Percentiles rank a stretch among this genome's conserved stretches.
Evolutionary conservation across 2,888 invertebrate genomes (phyloP).

Genomic region (Eudemis profundana): DNA sequence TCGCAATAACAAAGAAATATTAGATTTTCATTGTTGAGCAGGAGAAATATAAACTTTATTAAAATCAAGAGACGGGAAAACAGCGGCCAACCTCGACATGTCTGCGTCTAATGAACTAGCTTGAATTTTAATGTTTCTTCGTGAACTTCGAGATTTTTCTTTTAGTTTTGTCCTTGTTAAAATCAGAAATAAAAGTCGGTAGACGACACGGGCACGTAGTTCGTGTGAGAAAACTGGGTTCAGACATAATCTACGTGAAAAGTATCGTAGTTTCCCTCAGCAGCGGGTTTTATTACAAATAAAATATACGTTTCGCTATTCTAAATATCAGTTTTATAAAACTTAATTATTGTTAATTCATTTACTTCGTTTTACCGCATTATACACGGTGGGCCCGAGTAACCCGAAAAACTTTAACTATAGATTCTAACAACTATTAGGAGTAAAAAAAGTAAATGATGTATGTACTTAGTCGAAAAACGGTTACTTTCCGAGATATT

Average conservation of each 20-base stretch:
- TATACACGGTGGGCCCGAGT: no score
- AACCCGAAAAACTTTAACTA: no score
- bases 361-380: no score
- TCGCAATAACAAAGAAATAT: conserved; percentile 45
- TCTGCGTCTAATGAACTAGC: conserved; percentile 12
- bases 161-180: not conserved
- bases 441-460: no score
- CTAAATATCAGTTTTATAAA: no score
- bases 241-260: not conserved
- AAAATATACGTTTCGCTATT: no score
- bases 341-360: no score
- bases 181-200: not conserved
- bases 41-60: conserved; percentile 47
- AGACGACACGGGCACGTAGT: not conserved
- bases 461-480: no score
- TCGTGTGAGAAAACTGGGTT: not conserved
- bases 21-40: conserved; percentile 51
- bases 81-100: conserved; percentile 8
- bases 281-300: not conserved
- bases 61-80: conserved; percentile 20
- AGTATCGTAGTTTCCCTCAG: not conserved
- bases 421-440: no score
- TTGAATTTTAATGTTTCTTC: conserved; percentile 17
- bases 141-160: not conserved
- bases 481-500: no score